These are phyloP conservation scores for Chaetorhynchus papuensis DNA, from an alignment of 2,113 vertebrate species.

Conservation along the genomic window DNA sequence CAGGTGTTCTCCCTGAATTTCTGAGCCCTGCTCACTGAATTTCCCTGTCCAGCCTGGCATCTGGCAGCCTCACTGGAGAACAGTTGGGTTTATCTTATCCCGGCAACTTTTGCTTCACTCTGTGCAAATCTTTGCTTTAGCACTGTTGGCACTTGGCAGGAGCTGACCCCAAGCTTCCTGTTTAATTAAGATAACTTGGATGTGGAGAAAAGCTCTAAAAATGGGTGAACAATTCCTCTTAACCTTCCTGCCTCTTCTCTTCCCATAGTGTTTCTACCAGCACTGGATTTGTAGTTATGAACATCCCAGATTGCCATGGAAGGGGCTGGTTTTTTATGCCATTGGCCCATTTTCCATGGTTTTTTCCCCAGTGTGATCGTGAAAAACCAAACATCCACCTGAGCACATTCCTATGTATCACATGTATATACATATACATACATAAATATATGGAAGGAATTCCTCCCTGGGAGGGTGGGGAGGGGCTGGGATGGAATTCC, in stretches of 20 bases:
- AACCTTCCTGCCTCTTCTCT: neutral
- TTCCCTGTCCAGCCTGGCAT: neutral
- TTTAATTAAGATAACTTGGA: neutral
- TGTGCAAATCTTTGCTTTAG: neutral
- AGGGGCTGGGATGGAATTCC: neutral
- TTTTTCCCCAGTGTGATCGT: neutral
- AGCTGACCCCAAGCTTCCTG: neutral
- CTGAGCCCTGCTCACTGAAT: neutral
- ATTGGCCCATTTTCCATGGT: neutral
- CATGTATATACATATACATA: rapidly evolving
- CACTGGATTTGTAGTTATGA: neutral
- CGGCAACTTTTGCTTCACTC: neutral
- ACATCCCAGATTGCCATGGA: neutral
- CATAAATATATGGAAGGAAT: neutral
- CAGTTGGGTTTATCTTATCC: neutral
- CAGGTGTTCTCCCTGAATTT: neutral
- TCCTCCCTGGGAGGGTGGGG: rapidly evolving
- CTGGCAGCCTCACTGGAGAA: neutral
- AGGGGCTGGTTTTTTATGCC: neutral
- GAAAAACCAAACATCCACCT: neutral
- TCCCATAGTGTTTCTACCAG: neutral
- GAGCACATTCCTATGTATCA: neutral
- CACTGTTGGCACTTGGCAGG: neutral
- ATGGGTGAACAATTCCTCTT: neutral
- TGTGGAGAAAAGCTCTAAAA: neutral